Evolutionary conservation across 2,888 invertebrate genomes (phyloP), one percentile per base, ranked within the genome.

Genomic region (Xylota segnis): DNA sequence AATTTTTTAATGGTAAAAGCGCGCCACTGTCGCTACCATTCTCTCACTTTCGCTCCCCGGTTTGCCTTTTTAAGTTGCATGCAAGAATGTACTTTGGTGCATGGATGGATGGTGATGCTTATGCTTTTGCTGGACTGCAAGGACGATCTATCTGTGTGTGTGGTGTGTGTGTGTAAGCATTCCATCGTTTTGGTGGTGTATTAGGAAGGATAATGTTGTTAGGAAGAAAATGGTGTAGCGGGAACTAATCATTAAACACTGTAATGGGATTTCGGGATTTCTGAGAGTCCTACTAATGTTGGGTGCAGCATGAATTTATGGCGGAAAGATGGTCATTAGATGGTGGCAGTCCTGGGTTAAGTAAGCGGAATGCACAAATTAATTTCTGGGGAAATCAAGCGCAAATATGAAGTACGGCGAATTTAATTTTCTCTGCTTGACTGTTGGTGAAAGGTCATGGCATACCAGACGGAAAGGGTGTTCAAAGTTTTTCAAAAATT

Each of bases 211-310:
- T 81, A 86, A 76, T 76, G 71, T 66, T 86, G 82, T 76, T 82
- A 76, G 66, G 76, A 71, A 71, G 76, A 61, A 50, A 72, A 68
- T 72, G 56, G 45, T 63, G 61, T 61, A 72, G 76, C 76, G 59
- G 66, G 50, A 81, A 82, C 71, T 82, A 76, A 86, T 86, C 86
- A 86, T 76, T 86, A 82, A 82, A 86, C 76, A 72, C 86, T 86
- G 76, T 86, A 72, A 86, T 82, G 81, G 84, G 82, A 86, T 86
- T 82, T 86, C 34, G 61, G 76, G 76, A 72, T 76, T 71, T 86
- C 45, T 66, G 66, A 72, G 66, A 72, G 61, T 58, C 68, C 43
- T 63, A 78, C 68, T 77, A 82, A 82, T 82, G 72, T 72, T 40
- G 56, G 72, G 78, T 78, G 78, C 83, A 83, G 59, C 83, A 27